phyloP scores from a whole-genome alignment of 1,140 invertebrate species.

The Dreissena polymorpha region DNA sequence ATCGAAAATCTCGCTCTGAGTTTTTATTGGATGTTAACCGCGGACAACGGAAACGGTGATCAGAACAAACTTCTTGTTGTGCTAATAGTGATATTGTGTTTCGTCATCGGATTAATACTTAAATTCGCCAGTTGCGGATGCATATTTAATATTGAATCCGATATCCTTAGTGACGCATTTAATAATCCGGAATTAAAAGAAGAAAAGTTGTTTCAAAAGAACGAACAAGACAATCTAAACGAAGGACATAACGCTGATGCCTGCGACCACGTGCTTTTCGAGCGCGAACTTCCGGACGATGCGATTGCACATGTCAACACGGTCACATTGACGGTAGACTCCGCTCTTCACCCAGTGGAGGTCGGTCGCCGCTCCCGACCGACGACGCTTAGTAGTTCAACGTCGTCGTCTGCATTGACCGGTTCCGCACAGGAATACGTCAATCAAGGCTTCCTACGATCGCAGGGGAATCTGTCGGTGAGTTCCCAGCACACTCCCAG shows the following conservation, averaged over 20 bases:
- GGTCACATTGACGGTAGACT: not conserved
- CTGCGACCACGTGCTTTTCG: not conserved
- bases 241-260: not conserved
- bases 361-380: not conserved
- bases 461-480: slow-evolving; percentile 38
- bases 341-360: not conserved
- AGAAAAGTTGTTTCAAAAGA: slow-evolving; percentile 1
- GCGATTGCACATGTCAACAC: not conserved
- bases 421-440: slow-evolving; percentile 27
- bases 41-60: not conserved
- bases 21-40: slow-evolving; percentile 49
- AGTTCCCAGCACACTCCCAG: slow-evolving; percentile 13
- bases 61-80: slow-evolving; percentile 25
- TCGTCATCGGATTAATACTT: slow-evolving; percentile 41
- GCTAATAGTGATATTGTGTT: slow-evolving; percentile 31
- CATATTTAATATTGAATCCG: slow-evolving; percentile 40
- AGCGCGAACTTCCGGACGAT: not conserved
- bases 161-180: slow-evolving; percentile 50
- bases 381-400: slow-evolving; percentile 18
- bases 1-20: slow-evolving; percentile 52
- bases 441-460: slow-evolving; percentile 36
- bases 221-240: not conserved
- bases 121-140: slow-evolving; percentile 51
- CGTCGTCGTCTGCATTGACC: slow-evolving; percentile 14
- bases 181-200: slow-evolving; percentile 43